Percentiles rank a stretch among this genome's conserved stretches.
These are phyloP conservation scores for Drosophila eohydei DNA, from an alignment of 2,888 invertebrate genomes.

Conservation along the genomic window DNA sequence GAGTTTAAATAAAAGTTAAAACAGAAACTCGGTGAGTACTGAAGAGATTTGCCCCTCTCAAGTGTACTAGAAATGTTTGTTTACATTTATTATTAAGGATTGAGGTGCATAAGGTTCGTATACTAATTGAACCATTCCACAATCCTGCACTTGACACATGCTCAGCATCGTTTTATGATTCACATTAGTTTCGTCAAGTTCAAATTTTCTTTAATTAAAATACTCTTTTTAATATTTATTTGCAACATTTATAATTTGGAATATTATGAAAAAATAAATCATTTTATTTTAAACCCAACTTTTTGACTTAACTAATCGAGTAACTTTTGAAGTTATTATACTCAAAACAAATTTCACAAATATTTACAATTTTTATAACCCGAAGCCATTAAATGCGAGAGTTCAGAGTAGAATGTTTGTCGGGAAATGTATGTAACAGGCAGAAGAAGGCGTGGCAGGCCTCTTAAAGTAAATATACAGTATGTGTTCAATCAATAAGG, in stretches of 20 bases:
- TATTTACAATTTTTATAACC: too few relatives aligned
- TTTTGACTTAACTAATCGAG: background rate
- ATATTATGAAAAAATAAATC: background rate
- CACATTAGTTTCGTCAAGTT: background rate
- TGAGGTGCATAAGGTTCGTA: background rate
- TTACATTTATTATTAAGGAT: background rate
- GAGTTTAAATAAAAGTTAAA: slow-evolving; percentile 63
- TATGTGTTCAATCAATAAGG: too few relatives aligned
- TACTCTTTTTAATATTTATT: background rate
- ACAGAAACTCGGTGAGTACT: background rate
- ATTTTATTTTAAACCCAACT: background rate
- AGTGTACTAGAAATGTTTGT: background rate
- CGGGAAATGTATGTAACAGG: too few relatives aligned
- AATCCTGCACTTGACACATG: too few relatives aligned
- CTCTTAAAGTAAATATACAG: too few relatives aligned
- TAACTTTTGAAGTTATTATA: background rate
- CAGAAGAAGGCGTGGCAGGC: too few relatives aligned
- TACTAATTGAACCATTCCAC: too few relatives aligned
- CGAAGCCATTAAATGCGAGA: too few relatives aligned
- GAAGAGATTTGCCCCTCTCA: background rate
- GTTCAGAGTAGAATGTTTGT: too few relatives aligned
- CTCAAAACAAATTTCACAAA: too few relatives aligned
- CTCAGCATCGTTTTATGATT: too few relatives aligned
- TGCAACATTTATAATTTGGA: background rate
- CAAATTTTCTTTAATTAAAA: too few relatives aligned